Percentiles rank a stretch among this genome's conserved stretches.
Conservation (phyloP, 2,888 invertebrate genomes). For the Saturnia pavonia region DNA sequence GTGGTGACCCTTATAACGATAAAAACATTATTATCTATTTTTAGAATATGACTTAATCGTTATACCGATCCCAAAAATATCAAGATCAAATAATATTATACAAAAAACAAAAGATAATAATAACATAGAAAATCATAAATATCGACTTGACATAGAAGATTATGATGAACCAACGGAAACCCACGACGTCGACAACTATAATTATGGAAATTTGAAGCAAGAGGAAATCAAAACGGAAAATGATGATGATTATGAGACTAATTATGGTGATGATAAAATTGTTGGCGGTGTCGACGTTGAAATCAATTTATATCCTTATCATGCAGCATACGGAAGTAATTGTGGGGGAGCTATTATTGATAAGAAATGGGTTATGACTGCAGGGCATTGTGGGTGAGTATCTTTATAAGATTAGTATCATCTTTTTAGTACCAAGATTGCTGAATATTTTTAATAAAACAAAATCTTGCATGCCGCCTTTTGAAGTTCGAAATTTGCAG, state of each 20-base stretch:
- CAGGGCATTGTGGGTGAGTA: constrained; percentile 76
- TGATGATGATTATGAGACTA: constrained; percentile 30
- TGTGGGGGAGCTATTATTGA: constrained; percentile 74
- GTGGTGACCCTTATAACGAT: no score
- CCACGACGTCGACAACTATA: constrained; percentile 57
- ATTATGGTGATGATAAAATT: constrained; percentile 62
- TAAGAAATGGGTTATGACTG: constrained; percentile 67
- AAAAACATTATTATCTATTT: no score
- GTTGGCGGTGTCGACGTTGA: constrained; percentile 70
- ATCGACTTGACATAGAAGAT: constrained; percentile 56
- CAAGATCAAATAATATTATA: constrained; percentile 29
- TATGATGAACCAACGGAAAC: constrained; percentile 59
- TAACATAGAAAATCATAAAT: constrained; percentile 27
- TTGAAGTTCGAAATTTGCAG: neutral
- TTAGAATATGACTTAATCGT: constrained; percentile 60
- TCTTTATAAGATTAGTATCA: no score
- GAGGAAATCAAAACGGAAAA: constrained; percentile 24
- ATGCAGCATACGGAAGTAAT: constrained; percentile 67
- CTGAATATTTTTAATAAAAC: neutral
- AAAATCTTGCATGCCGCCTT: neutral
- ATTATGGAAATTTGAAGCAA: constrained; percentile 46
- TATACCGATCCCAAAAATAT: constrained; percentile 50
- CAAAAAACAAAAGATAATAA: constrained; percentile 26
- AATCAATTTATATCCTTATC: constrained; percentile 72
- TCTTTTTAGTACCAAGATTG: no score